These are phyloP conservation scores for Natrix natrix DNA, from an alignment of 2,797 vertebrate species.

Conservation along the genomic window DNA sequence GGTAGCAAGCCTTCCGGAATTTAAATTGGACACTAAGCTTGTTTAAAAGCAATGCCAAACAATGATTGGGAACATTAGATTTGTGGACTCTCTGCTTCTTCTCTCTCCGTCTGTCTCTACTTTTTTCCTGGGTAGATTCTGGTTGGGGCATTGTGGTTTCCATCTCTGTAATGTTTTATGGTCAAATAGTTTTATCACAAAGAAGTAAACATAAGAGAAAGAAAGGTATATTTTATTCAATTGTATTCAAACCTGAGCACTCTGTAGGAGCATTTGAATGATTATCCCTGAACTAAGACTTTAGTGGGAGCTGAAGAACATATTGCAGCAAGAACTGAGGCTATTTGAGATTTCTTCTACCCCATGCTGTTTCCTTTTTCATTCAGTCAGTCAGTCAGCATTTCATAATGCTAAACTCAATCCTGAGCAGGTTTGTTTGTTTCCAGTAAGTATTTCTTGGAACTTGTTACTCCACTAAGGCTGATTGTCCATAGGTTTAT, in stretches of 20 bases:
- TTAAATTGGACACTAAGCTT: neutral
- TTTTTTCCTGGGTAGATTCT: neutral
- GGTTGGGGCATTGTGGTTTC: neutral
- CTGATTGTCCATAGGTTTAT: neutral
- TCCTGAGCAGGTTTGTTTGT: conserved; percentile 4
- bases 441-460: conserved; percentile 37
- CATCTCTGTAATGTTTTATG: neutral
- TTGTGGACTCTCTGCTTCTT: neutral
- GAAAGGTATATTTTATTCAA: neutral
- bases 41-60: neutral
- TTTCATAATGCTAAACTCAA: neutral
- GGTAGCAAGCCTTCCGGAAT: neutral
- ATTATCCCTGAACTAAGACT: conserved; percentile 11
- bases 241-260: neutral
- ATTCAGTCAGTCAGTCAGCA: neutral
- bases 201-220: neutral
- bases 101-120: neutral
- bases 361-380: neutral
- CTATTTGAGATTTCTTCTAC: neutral
- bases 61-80: neutral
- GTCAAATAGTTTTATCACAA: neutral
- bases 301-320: conserved; percentile 44
- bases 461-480: neutral
- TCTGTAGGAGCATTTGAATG: neutral
- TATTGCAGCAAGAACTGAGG: conserved; percentile 29